phyloP scores from a whole-genome alignment of 2,113 vertebrate species.

The Sardina pilchardus region DNA sequence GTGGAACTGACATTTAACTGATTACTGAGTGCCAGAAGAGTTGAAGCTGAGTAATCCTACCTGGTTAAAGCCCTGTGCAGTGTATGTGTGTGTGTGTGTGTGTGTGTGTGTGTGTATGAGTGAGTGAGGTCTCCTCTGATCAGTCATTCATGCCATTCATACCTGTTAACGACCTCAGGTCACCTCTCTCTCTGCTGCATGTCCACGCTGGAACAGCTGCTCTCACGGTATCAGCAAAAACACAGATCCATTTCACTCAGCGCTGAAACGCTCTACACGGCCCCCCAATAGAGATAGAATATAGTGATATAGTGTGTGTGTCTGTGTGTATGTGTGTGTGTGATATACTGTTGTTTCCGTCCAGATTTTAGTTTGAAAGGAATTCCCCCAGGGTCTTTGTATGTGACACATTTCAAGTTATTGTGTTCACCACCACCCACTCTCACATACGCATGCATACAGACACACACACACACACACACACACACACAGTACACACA shows the following conservation, averaged over 20 bases:
- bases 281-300: too few species aligned
- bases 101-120: not conserved
- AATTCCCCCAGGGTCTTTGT: too few species aligned
- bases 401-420: too few species aligned
- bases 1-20: conserved; percentile 42
- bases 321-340: too few species aligned
- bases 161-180: not conserved
- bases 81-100: conserved; percentile 3
- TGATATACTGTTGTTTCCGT: too few species aligned
- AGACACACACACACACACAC: not conserved
- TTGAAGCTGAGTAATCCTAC: conserved; percentile 40
- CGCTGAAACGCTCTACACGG: too few species aligned
- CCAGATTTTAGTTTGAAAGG: too few species aligned
- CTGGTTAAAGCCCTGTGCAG: conserved; percentile 15
- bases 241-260: too few species aligned
- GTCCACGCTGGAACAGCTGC: too few species aligned
- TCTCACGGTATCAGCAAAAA: too few species aligned
- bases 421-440: not conserved
- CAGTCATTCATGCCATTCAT: conserved; percentile 8
- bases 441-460: not conserved
- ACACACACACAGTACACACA: too few species aligned
- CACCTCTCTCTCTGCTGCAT: not conserved
- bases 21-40: conserved; percentile 29
- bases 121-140: not conserved
- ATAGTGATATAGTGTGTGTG: too few species aligned